phyloP scores from a whole-genome alignment of 2,797 vertebrate genomes.

The Chrysolophus pictus region DNA sequence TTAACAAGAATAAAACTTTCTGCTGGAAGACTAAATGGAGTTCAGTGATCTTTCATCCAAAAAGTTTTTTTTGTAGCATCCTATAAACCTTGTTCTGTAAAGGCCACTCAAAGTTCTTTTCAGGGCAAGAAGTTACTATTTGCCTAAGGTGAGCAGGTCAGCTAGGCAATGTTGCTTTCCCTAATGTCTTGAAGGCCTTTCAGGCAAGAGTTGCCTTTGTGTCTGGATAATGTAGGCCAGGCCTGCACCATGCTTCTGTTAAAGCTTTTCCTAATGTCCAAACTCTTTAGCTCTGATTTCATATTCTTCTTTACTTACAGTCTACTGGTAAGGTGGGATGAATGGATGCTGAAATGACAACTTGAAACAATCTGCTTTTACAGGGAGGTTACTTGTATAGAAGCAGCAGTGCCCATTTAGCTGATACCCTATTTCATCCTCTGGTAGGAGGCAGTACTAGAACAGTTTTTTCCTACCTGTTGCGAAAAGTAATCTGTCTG shows the following conservation, averaged over 20 bases:
- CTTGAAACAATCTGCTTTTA: neutral
- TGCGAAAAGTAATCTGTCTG: neutral
- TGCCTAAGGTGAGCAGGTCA: neutral
- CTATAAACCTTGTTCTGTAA: neutral
- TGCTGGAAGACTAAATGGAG: constrained; percentile 53
- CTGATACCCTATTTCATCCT: neutral
- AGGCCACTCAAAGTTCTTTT: neutral
- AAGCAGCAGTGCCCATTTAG: neutral
- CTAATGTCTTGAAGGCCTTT: neutral
- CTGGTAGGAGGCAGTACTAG: neutral
- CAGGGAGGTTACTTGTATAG: neutral
- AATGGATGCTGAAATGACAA: neutral
- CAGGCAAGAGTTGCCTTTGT: accelerated
- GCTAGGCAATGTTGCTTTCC: neutral
- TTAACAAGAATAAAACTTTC: constrained; percentile 78
- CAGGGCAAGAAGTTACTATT: neutral
- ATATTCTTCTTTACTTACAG: neutral
- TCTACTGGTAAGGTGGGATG: neutral
- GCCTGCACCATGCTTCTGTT: neutral
- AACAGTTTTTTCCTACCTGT: neutral
- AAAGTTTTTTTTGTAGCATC: accelerated
- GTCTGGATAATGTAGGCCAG: accelerated
- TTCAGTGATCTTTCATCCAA: neutral
- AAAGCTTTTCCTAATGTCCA: neutral
- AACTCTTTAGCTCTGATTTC: neutral